These are phyloP conservation scores for Cybosia mesomella DNA, from an alignment of 2,888 invertebrate species.

Conservation along the genomic window DNA sequence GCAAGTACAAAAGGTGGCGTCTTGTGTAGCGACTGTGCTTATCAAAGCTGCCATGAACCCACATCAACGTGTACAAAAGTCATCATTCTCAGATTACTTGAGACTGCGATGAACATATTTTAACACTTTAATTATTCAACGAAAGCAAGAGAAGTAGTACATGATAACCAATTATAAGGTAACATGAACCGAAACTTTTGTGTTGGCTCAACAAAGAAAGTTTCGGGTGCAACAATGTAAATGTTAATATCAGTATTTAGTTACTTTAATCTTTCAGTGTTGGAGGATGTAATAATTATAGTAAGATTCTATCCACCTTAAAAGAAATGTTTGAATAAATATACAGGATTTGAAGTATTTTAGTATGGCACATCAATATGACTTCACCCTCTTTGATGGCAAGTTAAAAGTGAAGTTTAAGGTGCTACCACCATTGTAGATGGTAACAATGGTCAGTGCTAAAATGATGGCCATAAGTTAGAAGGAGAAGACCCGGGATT, in stretches of 20 bases:
- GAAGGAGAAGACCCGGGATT: neutral
- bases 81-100: neutral
- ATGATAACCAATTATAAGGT: constrained; percentile 42
- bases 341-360: neutral
- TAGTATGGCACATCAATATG: too few relatives aligned
- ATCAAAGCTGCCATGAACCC: neutral
- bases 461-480: neutral
- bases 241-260: constrained; percentile 20
- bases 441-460: neutral
- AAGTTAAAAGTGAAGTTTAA: neutral
- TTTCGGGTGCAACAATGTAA: constrained; percentile 30
- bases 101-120: neutral
- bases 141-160: constrained; percentile 10
- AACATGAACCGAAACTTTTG: constrained; percentile 31
- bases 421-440: too few relatives aligned
- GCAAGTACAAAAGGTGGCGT: neutral
- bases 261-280: constrained; percentile 6
- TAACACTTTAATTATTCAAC: constrained; percentile 7
- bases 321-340: neutral
- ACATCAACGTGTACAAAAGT: neutral
- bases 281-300: neutral
- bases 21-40: neutral
- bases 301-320: neutral
- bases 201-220: constrained; percentile 30
- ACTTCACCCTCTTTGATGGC: neutral